These are phyloP conservation scores for Cephus pulcher DNA, from an alignment of 2,888 invertebrate species.

Conservation along the genomic window DNA sequence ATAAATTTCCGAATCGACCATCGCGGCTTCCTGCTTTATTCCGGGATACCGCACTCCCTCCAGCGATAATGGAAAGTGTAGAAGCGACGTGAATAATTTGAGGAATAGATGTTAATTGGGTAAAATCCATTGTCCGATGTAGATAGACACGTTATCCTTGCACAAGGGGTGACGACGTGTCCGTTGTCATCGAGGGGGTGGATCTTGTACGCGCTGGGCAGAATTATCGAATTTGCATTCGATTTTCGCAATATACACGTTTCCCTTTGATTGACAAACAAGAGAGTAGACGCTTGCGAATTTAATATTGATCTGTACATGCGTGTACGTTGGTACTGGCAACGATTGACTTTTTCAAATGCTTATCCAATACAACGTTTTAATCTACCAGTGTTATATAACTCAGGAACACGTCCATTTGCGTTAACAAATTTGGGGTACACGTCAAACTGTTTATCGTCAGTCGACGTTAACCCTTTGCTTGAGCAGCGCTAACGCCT, in stretches of 20 bases:
- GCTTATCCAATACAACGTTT: neutral
- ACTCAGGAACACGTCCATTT: neutral
- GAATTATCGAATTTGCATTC: conserved; percentile 48
- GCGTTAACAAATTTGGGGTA: neutral
- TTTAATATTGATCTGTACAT: neutral
- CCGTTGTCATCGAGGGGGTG: neutral
- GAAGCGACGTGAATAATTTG: neutral
- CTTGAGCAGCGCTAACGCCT: neutral
- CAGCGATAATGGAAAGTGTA: neutral
- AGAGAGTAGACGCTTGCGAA: conserved; percentile 11
- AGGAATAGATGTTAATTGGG: neutral
- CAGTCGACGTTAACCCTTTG: neutral
- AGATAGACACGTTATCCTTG: neutral
- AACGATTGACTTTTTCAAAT: neutral
- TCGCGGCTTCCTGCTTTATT: neutral
- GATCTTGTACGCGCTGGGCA: neutral
- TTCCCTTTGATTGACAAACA: conserved; percentile 45
- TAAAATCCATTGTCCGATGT: neutral
- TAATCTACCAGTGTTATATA: neutral
- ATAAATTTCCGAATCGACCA: neutral
- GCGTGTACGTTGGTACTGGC: neutral
- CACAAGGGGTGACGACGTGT: neutral
- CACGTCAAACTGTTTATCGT: neutral
- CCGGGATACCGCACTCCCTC: neutral
- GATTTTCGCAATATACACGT: conserved; percentile 26